Conservation (phyloP, 2,113 vertebrate species). For the Charina bottae region DNA sequence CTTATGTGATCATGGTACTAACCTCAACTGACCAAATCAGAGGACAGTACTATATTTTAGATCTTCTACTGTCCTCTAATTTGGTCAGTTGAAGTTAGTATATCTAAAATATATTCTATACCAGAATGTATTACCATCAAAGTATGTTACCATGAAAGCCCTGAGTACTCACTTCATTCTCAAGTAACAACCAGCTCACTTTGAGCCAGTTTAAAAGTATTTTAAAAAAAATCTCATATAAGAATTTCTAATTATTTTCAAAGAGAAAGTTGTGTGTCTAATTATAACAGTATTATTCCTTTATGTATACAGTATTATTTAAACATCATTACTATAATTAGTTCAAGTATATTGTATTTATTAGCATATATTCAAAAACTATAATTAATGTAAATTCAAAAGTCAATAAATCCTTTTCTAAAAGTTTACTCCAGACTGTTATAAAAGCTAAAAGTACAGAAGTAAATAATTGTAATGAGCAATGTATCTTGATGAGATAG, state of each 20-base stretch:
- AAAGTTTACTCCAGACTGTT: not conserved
- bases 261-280: not conserved
- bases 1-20: no score
- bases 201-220: slow-evolving; percentile 27
- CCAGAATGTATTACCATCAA: not conserved
- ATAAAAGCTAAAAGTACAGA: slow-evolving; percentile 7
- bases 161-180: not conserved
- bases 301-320: slow-evolving; percentile 19
- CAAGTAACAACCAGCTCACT: not conserved
- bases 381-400: not conserved
- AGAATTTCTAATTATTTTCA: slow-evolving; percentile 8
- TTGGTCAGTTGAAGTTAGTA: not conserved
- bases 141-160: not conserved
- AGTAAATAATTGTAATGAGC: not conserved
- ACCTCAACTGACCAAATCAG: not conserved
- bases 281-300: not conserved
- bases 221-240: slow-evolving; percentile 23
- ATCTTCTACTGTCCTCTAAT: not conserved
- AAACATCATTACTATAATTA: slow-evolving; percentile 36
- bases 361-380: not conserved
- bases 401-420: not conserved
- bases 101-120: not conserved
- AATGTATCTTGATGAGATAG: not conserved
- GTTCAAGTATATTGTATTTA: slow-evolving; percentile 33
- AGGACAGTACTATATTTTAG: not conserved